Percentiles rank a stretch among this genome's conserved stretches.
Evolutionary conservation across 2,888 invertebrate species (phyloP).

Genomic region (Pammene fasciana): DNA sequence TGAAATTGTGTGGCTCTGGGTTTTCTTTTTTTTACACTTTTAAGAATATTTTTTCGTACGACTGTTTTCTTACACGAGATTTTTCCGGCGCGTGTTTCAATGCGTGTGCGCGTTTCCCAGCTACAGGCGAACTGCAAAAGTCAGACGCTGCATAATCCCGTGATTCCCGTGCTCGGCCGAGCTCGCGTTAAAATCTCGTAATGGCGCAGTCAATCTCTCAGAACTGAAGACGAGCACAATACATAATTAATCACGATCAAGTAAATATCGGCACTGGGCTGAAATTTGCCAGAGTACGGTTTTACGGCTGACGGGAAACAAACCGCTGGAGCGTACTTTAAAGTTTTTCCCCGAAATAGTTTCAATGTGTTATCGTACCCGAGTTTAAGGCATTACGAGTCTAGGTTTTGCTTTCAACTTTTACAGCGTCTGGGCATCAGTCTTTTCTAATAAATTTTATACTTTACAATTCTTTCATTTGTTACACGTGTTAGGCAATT

Average conservation of each 20-base stretch:
- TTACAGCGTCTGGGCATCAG: slow-evolving; percentile 6
- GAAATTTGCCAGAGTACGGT: slow-evolving; percentile 69
- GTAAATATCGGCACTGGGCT: slow-evolving; percentile 71
- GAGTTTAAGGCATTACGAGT: slow-evolving; percentile 9
- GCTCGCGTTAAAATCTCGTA: slow-evolving; percentile 65
- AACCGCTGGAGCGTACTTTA: slow-evolving; percentile 48
- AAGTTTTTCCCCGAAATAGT: slow-evolving; percentile 32
- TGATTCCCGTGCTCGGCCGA: slow-evolving; percentile 66
- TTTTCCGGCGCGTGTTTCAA: neutral
- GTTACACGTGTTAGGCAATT: neutral
- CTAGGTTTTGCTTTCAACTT: slow-evolving; percentile 1
- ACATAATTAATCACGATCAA: slow-evolving; percentile 69
- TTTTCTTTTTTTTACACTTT: too few relatives aligned
- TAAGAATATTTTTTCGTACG: too few relatives aligned
- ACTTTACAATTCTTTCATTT: neutral
- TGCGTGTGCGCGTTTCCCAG: slow-evolving; percentile 59
- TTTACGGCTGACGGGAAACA: slow-evolving; percentile 68
- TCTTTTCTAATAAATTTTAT: neutral
- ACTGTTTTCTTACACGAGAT: too few relatives aligned
- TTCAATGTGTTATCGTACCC: slow-evolving; percentile 22
- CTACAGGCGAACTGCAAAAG: slow-evolving; percentile 63
- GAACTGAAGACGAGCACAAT: slow-evolving; percentile 64
- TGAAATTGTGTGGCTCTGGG: neutral
- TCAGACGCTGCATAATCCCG: slow-evolving; percentile 63
- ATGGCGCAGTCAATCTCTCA: slow-evolving; percentile 56